These are phyloP conservation scores for Micropterix aruncella DNA, from an alignment of 2,888 invertebrate genomes.

Conservation along the genomic window DNA sequence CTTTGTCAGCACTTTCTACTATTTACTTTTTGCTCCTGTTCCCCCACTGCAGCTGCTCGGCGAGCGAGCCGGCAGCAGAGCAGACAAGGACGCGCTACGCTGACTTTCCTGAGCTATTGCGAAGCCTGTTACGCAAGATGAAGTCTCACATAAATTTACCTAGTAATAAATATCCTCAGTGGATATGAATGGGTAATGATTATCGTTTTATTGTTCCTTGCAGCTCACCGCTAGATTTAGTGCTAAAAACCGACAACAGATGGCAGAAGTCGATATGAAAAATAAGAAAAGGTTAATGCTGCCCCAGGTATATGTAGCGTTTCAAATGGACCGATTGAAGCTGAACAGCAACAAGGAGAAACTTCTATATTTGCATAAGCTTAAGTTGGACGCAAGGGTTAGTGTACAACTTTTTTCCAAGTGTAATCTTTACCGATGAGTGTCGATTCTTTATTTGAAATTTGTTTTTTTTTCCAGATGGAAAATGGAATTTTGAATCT, in stretches of 20 bases:
- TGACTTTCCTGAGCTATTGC: no score
- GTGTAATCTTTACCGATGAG: constrained; percentile 17
- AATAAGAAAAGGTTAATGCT: constrained; percentile 23
- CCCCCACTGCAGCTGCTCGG: no score
- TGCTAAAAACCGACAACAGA: constrained; percentile 20
- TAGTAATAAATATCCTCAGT: no score
- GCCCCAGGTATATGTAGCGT: constrained; percentile 46
- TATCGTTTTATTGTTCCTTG: no score
- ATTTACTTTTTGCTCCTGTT: no score
- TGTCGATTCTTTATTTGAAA: no score
- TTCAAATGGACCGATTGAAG: constrained; percentile 47
- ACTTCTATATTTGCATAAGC: constrained; percentile 36
- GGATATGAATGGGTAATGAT: no score
- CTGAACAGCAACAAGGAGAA: constrained; percentile 44
- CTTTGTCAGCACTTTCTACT: no score
- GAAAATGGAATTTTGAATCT: constrained; percentile 50
- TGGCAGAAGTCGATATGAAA: background rate
- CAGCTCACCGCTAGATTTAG: constrained; percentile 46
- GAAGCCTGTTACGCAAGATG: no score
- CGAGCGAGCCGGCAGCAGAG: no score
- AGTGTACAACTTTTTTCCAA: constrained; percentile 7
- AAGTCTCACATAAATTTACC: no score
- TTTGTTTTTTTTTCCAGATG: constrained; percentile 24
- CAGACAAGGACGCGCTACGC: no score
- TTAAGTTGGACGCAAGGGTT: constrained; percentile 53